Percentiles rank a stretch among this genome's conserved stretches.
phyloP scores from a whole-genome alignment of 1,140 invertebrate species.

The Oedothorax gibbosus region DNA sequence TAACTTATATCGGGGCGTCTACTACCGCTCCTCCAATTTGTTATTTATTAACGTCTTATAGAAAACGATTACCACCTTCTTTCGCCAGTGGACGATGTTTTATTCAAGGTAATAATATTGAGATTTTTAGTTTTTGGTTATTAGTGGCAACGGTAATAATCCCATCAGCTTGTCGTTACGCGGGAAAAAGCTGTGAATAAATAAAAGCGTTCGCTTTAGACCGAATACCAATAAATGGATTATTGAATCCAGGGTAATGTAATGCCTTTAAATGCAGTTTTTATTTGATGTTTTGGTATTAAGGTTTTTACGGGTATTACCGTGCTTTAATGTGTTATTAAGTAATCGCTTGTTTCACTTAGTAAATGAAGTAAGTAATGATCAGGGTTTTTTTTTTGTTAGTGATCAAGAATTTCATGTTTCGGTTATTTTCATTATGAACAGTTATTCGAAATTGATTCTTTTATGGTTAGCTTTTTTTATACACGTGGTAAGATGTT shows the following conservation, averaged over 20 bases:
- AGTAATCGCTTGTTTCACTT: constrained; percentile 22
- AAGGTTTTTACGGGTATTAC: constrained; percentile 1
- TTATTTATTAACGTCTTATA: constrained; percentile 61
- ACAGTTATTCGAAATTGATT: no score
- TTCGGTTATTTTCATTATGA: no score
- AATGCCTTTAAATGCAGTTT: constrained; percentile 47
- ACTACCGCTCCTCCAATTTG: constrained; percentile 47
- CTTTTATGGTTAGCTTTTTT: no score
- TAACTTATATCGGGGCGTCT: constrained; percentile 19
- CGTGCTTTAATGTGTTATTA: constrained; percentile 43
- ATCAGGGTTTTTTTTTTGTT: constrained; percentile 3
- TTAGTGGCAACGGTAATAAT: constrained; percentile 47
- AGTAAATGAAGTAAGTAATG: background rate
- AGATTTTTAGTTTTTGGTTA: constrained; percentile 52
- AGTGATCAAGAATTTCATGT: no score
- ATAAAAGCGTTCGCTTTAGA: constrained; percentile 34
- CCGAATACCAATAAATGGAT: constrained; percentile 52
- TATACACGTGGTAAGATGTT: no score
- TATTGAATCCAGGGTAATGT: constrained; percentile 39
- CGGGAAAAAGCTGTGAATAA: constrained; percentile 21
- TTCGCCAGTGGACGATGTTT: constrained; percentile 43
- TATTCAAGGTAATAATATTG: constrained; percentile 59
- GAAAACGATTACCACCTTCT: constrained; percentile 46
- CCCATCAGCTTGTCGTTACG: constrained; percentile 38
- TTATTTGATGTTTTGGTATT: constrained; percentile 43